Base-by-base conservation (phyloP, 2,113 vertebrate genomes). In the Pica pica region DNA sequence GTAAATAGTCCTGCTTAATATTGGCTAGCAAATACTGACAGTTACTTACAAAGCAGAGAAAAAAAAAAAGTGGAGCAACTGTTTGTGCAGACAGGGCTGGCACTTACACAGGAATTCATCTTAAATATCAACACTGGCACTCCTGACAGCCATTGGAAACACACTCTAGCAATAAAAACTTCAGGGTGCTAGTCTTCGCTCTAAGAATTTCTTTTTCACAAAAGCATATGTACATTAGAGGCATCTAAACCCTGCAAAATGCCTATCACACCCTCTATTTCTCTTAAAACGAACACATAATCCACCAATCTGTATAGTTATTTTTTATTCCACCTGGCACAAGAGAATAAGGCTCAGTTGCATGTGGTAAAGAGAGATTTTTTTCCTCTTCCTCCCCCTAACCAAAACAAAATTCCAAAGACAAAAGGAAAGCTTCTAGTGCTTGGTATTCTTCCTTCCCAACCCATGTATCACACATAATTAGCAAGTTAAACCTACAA, bases 401-500 rank as follows among this genome's bases (percentile, higher is more conserved):
- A 31, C 89, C 73, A 77, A 96, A 95, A 94, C 69, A 80, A 95
- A 97, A 84, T 92, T 80, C 27, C 78, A 53, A 87, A 96, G 90
- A 92, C 87, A 92, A 93, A 94, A 96, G 63, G 47, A 91, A 90
- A 55, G 55, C 82, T 94, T 67, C 71, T 59, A 65, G 44, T 46
- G 73, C 78, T 96, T 87, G 76, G 61, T 82, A 94, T 95, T 97
- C 94, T 94, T 81, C 78, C 89, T 95, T 81, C 41, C 2, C 71
- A 87, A 92, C 71, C 75, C 86, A 70, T 73, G 67, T 90, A 94
- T 97, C 93, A 80, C 93, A 90, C 71, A 28, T 95, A 94, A 96
- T 96, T 95, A 97, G 90, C 94, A 94, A 96, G 84, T 95, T 94
- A 96, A 95, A 92, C 86, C 78, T 92, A 96, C 86, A 95, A 94